Base-by-base conservation (phyloP, 1,140 invertebrate genomes). In the Acromyrmex heyeri region DNA sequence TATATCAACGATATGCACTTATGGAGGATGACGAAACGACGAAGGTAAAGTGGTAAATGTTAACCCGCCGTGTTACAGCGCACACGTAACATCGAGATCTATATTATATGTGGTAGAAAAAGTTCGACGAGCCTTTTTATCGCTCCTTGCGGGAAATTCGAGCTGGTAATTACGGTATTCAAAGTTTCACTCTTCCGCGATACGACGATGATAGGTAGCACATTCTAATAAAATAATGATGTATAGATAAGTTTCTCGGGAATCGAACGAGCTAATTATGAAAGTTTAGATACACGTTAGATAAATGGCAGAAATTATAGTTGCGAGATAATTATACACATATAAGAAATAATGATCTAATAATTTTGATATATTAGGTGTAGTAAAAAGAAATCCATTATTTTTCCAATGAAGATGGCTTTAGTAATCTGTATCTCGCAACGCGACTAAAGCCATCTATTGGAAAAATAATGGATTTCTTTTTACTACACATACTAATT, bases 1-100 rank as follows among this genome's bases (percentile, higher is more conserved):
- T 34, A 75, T 75, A 83, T 75, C 48, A 64, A 57, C 72, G 76
- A 79, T 79, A 79, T 48, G 53, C 83, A 69, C 64, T 59, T 34
- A 14, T 27, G 83, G 12, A 3, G 44, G 30, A 44, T 44, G 59
- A 30, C 7, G 24, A 24, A 16, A 57, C 78, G 78, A 10, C 1
- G 24, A 4, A 34, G 79, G 55, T 34, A 69, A 75, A 38, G 27
- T 48, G 57, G n/a, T 50, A 75, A 83, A 75, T 24, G 69, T 83
- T 83, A 83, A 75, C 57, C 10, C 24, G 21, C n/a, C 27, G 30
- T 55, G 77, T 78, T 78, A 65, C 76, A 34, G 24, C 53, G 7
- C 34, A 24, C 53, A 18, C 67, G 53, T 67, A 38, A 67, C 48
- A n/a, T 73, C 38, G 55, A 73, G 55, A 62, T 82, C 57, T 72